A percentile compares a stretch with the other conserved stretches of the same genome.
phyloP scores from a whole-genome alignment of 2,113 vertebrate genomes.

The Hemibagrus wyckioides region DNA sequence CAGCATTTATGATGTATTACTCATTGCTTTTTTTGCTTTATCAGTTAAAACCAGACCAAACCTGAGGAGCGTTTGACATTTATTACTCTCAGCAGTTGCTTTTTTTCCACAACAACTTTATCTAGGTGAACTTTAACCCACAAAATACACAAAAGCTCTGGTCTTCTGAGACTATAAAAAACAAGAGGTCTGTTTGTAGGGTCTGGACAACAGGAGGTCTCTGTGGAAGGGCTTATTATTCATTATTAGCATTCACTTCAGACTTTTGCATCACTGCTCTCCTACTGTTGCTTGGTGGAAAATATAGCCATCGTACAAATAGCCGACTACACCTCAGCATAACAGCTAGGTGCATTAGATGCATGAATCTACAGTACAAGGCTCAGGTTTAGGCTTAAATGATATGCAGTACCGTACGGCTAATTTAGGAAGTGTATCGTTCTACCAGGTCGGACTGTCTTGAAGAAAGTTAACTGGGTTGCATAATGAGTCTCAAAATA shows the following conservation, averaged over 20 bases:
- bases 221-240: not conserved
- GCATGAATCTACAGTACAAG: not conserved
- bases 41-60: not conserved
- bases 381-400: not conserved
- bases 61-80: not conserved
- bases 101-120: not conserved
- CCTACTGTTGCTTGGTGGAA: not conserved
- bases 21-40: not conserved
- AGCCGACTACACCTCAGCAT: not conserved
- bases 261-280: not conserved
- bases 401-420: not conserved
- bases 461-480: constrained; percentile 38
- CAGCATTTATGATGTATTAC: not conserved
- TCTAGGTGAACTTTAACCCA: not conserved
- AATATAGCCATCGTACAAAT: not conserved
- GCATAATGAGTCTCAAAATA: constrained; percentile 48
- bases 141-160: not conserved
- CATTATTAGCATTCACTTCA: not conserved
- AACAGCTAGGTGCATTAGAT: not conserved
- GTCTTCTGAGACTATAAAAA: not conserved
- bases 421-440: constrained; percentile 31
- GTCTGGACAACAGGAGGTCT: not conserved
- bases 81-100: not conserved
- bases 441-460: constrained; percentile 27
- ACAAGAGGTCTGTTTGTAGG: not conserved